Conservation (phyloP, 2,113 vertebrate genomes). For the Perca schrenkii region DNA sequence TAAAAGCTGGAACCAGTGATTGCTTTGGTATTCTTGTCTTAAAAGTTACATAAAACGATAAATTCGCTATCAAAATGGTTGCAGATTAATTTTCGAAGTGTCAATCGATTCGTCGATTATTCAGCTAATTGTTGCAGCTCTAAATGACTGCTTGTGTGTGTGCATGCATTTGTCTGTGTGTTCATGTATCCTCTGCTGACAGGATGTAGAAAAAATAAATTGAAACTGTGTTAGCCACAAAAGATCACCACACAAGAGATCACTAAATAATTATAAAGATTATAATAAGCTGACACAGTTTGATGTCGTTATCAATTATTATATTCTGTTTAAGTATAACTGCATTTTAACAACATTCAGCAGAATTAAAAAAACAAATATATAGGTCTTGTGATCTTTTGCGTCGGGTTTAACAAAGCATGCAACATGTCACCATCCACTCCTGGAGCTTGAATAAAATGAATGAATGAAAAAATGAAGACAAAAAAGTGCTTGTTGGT, state of each 20-base stretch:
- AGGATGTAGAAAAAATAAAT: neutral
- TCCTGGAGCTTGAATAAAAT: neutral
- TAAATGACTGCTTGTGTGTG: neutral
- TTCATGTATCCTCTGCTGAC: slow-evolving; percentile 23
- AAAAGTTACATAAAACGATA: neutral
- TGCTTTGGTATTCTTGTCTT: neutral
- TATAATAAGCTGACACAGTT: neutral
- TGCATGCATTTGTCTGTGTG: slow-evolving; percentile 30
- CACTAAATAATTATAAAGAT: slow-evolving; percentile 1
- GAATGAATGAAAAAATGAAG: neutral
- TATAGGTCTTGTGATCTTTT: slow-evolving; percentile 10
- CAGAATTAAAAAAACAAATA: neutral
- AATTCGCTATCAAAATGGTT: slow-evolving; percentile 6
- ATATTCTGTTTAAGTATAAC: neutral
- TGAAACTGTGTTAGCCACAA: neutral
- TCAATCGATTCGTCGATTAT: neutral
- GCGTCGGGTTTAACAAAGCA: slow-evolving; percentile 10
- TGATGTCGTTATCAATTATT: neutral
- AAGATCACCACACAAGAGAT: slow-evolving; percentile 10
- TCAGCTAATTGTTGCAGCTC: neutral
- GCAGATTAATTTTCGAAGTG: neutral
- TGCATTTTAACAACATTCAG: neutral
- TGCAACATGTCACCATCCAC: slow-evolving; percentile 19
- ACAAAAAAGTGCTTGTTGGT: neutral
- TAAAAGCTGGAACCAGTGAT: neutral